Conservation (phyloP, 2,113 vertebrate species). For the Todiramphus saurophagus region DNA sequence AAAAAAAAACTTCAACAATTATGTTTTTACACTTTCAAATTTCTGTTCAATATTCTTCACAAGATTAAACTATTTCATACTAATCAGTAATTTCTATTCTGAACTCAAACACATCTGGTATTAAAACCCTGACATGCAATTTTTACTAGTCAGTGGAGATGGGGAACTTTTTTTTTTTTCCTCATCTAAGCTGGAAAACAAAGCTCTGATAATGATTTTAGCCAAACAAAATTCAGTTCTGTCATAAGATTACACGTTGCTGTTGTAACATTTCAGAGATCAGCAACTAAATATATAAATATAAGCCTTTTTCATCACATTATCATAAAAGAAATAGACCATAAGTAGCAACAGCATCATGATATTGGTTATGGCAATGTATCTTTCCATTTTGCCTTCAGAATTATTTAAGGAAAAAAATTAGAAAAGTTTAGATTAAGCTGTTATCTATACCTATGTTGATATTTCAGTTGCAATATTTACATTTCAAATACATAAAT, state of each 20-base stretch:
- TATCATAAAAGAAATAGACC: conserved; percentile 4
- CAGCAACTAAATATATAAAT: background rate
- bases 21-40: background rate
- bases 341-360: background rate
- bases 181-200: background rate
- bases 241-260: background rate
- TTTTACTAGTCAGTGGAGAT: background rate
- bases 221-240: background rate
- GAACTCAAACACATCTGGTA: background rate
- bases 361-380: background rate
- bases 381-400: background rate
- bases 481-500: background rate
- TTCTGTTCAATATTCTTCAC: background rate
- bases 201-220: background rate
- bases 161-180: background rate
- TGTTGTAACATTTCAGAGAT: background rate
- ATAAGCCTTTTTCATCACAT: background rate
- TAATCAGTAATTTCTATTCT: conserved; percentile 9
- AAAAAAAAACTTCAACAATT: background rate
- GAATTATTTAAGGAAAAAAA: background rate
- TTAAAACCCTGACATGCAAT: background rate
- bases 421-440: background rate
- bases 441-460: background rate
- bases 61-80: background rate
- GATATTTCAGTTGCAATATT: background rate